These are phyloP conservation scores for Oreochromis niloticus DNA, from an alignment of 2,113 vertebrate genomes.

Conservation along the genomic window DNA sequence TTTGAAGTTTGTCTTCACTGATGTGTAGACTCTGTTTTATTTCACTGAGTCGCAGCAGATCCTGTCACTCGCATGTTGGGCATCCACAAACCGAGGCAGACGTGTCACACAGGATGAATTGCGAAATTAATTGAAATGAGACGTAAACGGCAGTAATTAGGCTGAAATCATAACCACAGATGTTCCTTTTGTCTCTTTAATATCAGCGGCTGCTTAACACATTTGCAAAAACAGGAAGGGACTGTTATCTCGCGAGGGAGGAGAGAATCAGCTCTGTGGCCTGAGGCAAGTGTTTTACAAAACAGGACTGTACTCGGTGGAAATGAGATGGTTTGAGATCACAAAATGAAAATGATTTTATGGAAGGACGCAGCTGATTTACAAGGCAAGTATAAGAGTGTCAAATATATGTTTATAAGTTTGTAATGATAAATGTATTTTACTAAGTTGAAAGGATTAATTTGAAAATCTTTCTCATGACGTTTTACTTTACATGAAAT, in stretches of 20 bases:
- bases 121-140: neutral
- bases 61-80: neutral
- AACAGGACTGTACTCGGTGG: fast-evolving
- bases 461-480: neutral
- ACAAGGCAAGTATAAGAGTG: fast-evolving
- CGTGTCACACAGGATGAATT: neutral
- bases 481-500: neutral
- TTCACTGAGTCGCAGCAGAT: neutral
- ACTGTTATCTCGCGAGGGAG: neutral
- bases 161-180: neutral
- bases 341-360: neutral
- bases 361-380: fast-evolving
- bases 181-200: neutral
- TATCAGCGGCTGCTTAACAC: neutral
- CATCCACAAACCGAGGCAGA: neutral
- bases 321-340: neutral
- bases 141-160: neutral
- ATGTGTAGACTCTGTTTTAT: fast-evolving
- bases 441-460: neutral
- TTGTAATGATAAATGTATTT: neutral
- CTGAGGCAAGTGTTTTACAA: fast-evolving
- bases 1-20: neutral
- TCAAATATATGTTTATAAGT: neutral
- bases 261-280: fast-evolving
- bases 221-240: neutral